These are phyloP conservation scores for Pogonomyrmex barbatus DNA, from an alignment of 1,140 invertebrate species.

Conservation along the genomic window DNA sequence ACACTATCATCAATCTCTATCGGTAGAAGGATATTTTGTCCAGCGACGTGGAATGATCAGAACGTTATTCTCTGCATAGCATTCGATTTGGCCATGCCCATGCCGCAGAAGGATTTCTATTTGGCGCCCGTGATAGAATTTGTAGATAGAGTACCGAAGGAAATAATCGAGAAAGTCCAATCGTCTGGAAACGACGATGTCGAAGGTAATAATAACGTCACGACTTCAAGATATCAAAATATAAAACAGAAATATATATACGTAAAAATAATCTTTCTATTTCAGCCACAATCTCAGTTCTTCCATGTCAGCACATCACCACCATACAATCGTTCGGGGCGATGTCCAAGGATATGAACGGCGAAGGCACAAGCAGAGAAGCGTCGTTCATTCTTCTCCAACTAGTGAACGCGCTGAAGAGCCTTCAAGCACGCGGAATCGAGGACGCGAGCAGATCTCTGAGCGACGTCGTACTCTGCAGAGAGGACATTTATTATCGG, in stretches of 20 bases:
- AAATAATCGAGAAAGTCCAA: conserved; percentile 86
- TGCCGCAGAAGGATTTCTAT: conserved; percentile 86
- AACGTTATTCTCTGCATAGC: conserved; percentile 91
- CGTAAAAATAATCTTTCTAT: conserved; percentile 51
- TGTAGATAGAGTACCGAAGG: conserved; percentile 90
- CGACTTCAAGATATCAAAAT: neutral
- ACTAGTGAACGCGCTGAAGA: conserved; percentile 92
- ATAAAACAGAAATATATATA: neutral
- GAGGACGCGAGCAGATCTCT: conserved; percentile 91
- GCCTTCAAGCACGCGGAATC: conserved; percentile 93
- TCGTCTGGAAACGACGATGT: conserved; percentile 86
- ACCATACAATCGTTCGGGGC: conserved; percentile 89
- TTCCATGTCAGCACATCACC: conserved; percentile 90
- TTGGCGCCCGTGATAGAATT: conserved; percentile 92
- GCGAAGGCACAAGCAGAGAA: conserved; percentile 85
- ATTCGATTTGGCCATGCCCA: conserved; percentile 87
- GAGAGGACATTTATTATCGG: conserved; percentile 88
- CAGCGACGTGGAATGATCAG: conserved; percentile 90
- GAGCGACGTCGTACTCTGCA: conserved; percentile 88
- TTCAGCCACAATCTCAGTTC: conserved; percentile 91
- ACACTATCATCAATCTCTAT: conserved; percentile 87
- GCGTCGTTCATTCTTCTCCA: conserved; percentile 92
- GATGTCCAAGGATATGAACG: conserved; percentile 80
- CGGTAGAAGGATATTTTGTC: conserved; percentile 90
- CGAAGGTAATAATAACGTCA: conserved; percentile 87